These are phyloP conservation scores for Piprites chloris DNA, from an alignment of 2,113 vertebrate species.

Conservation along the genomic window DNA sequence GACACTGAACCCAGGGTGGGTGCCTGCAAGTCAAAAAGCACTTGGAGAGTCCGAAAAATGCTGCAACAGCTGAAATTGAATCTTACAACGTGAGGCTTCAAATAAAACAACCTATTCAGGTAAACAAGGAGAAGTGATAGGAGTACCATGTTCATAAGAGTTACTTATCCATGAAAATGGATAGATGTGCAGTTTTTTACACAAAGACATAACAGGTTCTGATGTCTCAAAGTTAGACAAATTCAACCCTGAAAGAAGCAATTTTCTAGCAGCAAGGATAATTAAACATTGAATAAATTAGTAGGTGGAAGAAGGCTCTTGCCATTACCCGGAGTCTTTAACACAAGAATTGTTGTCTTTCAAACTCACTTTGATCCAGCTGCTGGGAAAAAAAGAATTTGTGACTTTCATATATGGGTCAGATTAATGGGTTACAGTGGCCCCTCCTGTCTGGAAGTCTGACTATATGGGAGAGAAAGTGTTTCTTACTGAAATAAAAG, in stretches of 20 bases:
- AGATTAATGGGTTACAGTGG: not conserved
- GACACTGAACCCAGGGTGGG: not conserved
- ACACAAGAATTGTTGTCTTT: not conserved
- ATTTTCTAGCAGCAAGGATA: constrained; percentile 45
- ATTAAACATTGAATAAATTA: constrained; percentile 50
- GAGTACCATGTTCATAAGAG: not conserved
- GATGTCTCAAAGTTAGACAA: not conserved
- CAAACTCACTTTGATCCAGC: not conserved
- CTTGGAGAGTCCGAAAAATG: not conserved
- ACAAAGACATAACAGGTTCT: constrained; percentile 14
- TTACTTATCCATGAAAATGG: constrained; percentile 42
- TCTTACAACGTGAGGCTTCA: not conserved
- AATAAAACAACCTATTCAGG: not conserved
- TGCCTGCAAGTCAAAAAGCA: not conserved
- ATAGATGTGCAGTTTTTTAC: not conserved
- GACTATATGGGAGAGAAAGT: not conserved
- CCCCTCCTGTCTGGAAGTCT: not conserved
- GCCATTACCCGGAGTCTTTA: constrained; percentile 5
- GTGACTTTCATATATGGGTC: not conserved
- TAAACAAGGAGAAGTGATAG: not conserved
- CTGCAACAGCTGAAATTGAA: not conserved
- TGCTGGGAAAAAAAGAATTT: not conserved
- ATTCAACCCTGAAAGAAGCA: constrained; percentile 37
- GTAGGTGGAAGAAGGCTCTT: not conserved
- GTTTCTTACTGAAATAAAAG: not conserved